A percentile compares a stretch with the other conserved stretches of the same genome.
Evolutionary conservation across 92 coral and sea anemone genomes (phyloP).

Genomic region (Porites rus): DNA sequence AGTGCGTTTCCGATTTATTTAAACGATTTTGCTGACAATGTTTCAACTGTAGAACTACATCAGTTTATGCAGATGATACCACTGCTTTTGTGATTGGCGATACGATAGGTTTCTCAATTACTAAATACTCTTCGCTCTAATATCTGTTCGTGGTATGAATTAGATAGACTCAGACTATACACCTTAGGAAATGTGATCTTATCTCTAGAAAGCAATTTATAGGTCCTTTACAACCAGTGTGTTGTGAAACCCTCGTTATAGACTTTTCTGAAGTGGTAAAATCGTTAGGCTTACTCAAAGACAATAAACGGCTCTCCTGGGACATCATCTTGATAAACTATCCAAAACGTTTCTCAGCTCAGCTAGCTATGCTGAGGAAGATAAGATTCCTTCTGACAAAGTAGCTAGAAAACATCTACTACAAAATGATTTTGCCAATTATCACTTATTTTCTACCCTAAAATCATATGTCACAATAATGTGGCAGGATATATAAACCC

Average conservation of each 20-base stretch:
- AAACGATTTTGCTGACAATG: background rate
- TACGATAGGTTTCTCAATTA: background rate
- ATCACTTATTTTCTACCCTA: no score
- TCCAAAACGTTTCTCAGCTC: no score
- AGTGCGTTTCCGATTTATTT: background rate
- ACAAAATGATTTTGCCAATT: no score
- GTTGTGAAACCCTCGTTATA: background rate
- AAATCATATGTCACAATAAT: no score
- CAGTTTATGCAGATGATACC: background rate
- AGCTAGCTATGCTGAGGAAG: no score
- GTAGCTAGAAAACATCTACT: no score
- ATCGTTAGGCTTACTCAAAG: background rate
- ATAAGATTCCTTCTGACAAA: no score
- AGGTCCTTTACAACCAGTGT: background rate
- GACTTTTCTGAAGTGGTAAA: background rate
- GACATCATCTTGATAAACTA: no score
- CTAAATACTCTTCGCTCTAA: background rate
- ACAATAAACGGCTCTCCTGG: no score
- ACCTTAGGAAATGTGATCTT: background rate
- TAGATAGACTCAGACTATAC: background rate
- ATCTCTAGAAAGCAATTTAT: background rate
- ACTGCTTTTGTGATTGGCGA: conserved; percentile 3
- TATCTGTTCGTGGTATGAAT: conserved; percentile 2
- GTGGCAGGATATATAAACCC: no score
- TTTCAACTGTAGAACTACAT: background rate